Base-by-base conservation (phyloP, 2,888 invertebrate species). In the Helicoverpa assulta region DNA sequence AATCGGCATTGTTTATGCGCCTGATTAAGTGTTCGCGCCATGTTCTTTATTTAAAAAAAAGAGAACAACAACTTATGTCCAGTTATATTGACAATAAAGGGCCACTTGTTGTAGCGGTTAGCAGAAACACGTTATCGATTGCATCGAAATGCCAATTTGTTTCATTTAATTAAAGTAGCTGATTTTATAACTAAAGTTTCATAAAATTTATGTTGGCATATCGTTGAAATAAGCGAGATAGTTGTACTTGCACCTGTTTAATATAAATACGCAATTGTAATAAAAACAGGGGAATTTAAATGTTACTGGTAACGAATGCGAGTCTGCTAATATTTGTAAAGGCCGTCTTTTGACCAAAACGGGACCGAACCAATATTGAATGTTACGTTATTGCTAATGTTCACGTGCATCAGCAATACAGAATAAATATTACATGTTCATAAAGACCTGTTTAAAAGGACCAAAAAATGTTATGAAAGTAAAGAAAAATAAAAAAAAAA, bases 11-110 rank as follows among this genome's bases (percentile, higher is more conserved):
- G 65, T 78, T 76, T 73, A 67, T 80, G 64, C 40, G 33, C 59
- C 47, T 59, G 73, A 76, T 73, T 61, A 76, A 80, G 74, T 74
- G 71, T 72, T 66, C 66, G 65, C 50, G 52, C 69, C 70, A 76
- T 73, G 67, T 76, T 65, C 65, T 76, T 77, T 76, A 78, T 75
- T 67, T 50, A 68, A 69, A 68, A 69, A 69, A 77, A 80, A 72
- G n/a, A 70, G 51, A 21, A 66, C 26, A 67, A 57, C 55, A 64
- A 67, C 43, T 40, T 29, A 52, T 37, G 73, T 67, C 71, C 82
- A 70, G 79, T 72, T 79, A 77, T 52, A 67, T 56, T 37, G 70
- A 40, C 62, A 77, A 63, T 72, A 70, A 73, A 70, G 64, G 56
- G 21, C 55, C 55, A 69, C 76, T 75, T 70, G 68, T 56, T 57